phyloP scores from a whole-genome alignment of 2,113 vertebrate species.

The Furnarius figulus region DNA sequence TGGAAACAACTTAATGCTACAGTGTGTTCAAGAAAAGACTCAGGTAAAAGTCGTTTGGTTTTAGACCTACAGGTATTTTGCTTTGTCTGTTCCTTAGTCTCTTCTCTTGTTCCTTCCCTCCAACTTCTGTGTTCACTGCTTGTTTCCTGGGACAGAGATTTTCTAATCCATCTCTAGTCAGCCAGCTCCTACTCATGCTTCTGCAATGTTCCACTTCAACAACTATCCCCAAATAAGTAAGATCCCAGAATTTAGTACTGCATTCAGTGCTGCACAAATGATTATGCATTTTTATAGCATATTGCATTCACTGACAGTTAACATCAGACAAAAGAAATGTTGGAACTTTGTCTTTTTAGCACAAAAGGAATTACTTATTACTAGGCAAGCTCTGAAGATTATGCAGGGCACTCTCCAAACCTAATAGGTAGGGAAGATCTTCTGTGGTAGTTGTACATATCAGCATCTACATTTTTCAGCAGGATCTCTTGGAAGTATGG shows the following conservation, averaged over 20 bases:
- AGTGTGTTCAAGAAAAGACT: background rate
- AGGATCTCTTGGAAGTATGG: background rate
- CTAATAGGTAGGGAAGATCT: background rate
- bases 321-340: background rate
- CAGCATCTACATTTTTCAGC: background rate
- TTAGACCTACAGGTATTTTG: background rate
- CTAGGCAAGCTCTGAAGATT: background rate
- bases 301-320: background rate
- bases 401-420: background rate
- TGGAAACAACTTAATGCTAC: background rate
- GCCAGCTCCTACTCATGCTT: background rate
- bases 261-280: background rate
- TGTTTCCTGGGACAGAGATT: background rate
- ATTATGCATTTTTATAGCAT: background rate
- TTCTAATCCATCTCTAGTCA: background rate
- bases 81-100: background rate
- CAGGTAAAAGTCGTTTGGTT: background rate
- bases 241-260: background rate
- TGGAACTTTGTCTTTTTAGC: background rate
- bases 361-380: background rate
- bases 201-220: background rate
- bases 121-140: background rate
- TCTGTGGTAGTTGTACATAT: background rate
- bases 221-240: background rate
- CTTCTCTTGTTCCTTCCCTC: background rate